Base-by-base conservation (phyloP, 2,888 invertebrate genomes). In the Heteropelma amictum region DNA sequence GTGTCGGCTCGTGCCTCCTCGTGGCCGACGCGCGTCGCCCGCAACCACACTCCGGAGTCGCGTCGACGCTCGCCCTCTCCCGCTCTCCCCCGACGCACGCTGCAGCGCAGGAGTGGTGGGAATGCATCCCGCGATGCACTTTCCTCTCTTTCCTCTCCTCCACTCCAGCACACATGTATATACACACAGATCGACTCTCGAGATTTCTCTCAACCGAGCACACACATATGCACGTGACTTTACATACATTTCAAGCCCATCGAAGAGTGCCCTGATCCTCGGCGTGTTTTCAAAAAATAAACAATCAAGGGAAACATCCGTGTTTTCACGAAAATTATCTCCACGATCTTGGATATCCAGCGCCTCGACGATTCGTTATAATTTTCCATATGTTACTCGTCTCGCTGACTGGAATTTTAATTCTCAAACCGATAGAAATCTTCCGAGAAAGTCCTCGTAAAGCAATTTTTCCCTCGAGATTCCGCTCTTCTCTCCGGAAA, bases 1-100 rank as follows among this genome's bases (percentile, higher is more conserved):
- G 82, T 81, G 84, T 84, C 84, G 84, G 84, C 82, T 81, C 84
- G 83, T 80, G 83, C 80, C 83, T 83, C 82, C 83, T 83, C 83
- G 81, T 82, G 82, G 83, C 81, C 78, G 79, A 80, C 82, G 79
- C 78, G 79, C 80, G 81, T 82, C 81, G 80, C 67, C 77, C 79
- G 54, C 78, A 42, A 53, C 75, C 79, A 72, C 80, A 60, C 78
- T 72, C 80, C 77, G 63, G 79, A 78, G 82, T 80, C 69, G 75
- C 72, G 71, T 69, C 72, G 71, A n/a, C n/a, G n/a, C n/a, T n/a
- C n/a, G n/a, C n/a, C 61, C 47, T 56, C 56, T 40, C 63, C 64
- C 63, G 51, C 72, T 35, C 72, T 58, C 70, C 58, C 70, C 67
- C 61, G 67, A 70, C 72, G 73, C 71, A 77, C 73, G 70, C 40